Conservation (phyloP, 2,888 invertebrate species). For the Holacanthella duospinosa region DNA sequence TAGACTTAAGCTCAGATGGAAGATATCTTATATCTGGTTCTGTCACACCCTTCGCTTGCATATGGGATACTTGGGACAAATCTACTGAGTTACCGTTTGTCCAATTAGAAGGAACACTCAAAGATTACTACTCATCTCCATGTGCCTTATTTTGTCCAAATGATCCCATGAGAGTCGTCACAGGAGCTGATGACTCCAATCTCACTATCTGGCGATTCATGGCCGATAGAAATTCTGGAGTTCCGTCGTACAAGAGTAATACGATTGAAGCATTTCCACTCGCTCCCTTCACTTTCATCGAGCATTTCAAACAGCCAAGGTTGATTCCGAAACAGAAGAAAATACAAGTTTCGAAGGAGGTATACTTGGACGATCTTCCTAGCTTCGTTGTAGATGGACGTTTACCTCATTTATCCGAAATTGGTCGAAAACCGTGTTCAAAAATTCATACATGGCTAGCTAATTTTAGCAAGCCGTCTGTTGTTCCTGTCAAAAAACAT, state of each 20-base stretch:
- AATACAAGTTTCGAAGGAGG: neutral
- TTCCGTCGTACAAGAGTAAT: neutral
- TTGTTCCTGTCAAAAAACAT: neutral
- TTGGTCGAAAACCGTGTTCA: neutral
- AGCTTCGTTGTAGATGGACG: neutral
- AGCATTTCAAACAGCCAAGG: neutral
- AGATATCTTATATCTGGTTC: constrained; percentile 77
- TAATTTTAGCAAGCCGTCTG: neutral
- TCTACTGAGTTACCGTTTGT: constrained; percentile 6
- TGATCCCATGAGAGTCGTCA: constrained; percentile 14
- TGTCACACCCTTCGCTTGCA: constrained; percentile 71
- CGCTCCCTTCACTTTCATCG: neutral
- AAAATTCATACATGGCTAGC: neutral
- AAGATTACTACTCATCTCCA: constrained; percentile 4
- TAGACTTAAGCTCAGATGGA: constrained; percentile 68
- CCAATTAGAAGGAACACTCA: neutral
- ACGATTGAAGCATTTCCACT: neutral
- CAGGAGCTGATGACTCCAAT: constrained; percentile 3
- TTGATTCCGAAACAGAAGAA: neutral
- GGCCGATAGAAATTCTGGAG: neutral
- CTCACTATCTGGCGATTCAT: constrained; percentile 6
- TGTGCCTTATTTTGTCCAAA: constrained; percentile 12
- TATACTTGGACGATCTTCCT: neutral
- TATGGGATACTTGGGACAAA: constrained; percentile 58
- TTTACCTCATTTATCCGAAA: neutral